phyloP scores from a whole-genome alignment of 2,888 invertebrate species.

The Drosophila meridiana region DNA sequence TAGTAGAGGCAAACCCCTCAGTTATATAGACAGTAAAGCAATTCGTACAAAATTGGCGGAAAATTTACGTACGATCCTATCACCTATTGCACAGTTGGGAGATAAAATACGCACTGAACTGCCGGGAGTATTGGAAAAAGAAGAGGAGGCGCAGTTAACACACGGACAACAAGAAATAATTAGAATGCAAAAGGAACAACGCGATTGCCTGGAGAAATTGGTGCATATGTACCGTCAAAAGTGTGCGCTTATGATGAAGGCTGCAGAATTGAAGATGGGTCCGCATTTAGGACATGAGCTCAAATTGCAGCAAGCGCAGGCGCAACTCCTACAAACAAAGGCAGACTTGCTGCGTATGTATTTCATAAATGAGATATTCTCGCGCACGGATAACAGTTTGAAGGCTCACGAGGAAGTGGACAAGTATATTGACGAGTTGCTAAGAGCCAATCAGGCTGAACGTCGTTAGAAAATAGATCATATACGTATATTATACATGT shows the following conservation, averaged over 20 bases:
- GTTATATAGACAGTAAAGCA: constrained; percentile 81
- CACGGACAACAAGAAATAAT: constrained; percentile 62
- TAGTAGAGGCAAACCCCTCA: constrained; percentile 43
- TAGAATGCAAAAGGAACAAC: constrained; percentile 73
- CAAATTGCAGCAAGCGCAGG: constrained; percentile 73
- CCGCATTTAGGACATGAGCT: constrained; percentile 76
- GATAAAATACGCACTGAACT: constrained; percentile 69
- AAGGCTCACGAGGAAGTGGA: constrained; percentile 82
- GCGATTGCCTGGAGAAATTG: constrained; percentile 63
- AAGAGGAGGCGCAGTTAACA: constrained; percentile 22
- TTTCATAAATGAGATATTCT: constrained; percentile 70
- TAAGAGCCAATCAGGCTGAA: constrained; percentile 47
- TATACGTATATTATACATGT: neutral
- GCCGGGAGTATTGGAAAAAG: constrained; percentile 65
- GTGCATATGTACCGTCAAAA: constrained; percentile 70
- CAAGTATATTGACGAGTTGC: constrained; percentile 69
- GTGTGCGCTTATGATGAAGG: constrained; percentile 73
- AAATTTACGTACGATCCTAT: constrained; percentile 56
- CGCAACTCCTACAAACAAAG: constrained; percentile 76
- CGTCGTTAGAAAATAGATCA: neutral
- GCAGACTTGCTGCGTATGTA: constrained; percentile 73
- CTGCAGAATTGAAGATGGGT: constrained; percentile 81
- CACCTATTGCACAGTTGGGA: constrained; percentile 67
- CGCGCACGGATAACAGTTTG: constrained; percentile 75
- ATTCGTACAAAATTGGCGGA: constrained; percentile 66